These are phyloP conservation scores for Coturnix japonica DNA, from an alignment of 2,113 vertebrate genomes.

Conservation along the genomic window DNA sequence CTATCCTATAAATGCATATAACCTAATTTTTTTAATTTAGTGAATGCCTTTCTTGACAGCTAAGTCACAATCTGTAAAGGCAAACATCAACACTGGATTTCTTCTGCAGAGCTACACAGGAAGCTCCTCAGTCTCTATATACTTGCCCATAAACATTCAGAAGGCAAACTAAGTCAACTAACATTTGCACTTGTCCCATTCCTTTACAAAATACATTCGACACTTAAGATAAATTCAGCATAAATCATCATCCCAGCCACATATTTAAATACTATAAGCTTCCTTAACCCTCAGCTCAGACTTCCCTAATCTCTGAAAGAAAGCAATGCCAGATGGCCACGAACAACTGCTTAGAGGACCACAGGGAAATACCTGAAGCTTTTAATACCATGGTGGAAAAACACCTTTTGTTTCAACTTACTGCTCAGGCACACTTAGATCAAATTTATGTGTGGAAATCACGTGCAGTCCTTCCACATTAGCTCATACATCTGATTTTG, in stretches of 20 bases:
- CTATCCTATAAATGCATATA: background rate
- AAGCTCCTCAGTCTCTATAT: background rate
- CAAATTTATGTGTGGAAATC: background rate
- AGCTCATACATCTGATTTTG: background rate
- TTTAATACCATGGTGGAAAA: conserved; percentile 15
- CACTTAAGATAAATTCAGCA: conserved; percentile 50
- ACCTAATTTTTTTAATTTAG: background rate
- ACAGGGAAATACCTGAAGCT: conserved; percentile 70
- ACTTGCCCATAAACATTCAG: conserved; percentile 1
- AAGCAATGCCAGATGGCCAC: conserved; percentile 82
- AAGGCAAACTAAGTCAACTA: conserved; percentile 14
- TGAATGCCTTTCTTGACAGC: background rate
- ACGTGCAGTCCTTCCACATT: rapidly evolving
- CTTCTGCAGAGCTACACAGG: background rate
- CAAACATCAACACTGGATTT: conserved; percentile 13
- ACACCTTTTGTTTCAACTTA: conserved; percentile 15
- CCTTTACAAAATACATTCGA: conserved; percentile 41
- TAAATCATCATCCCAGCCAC: conserved; percentile 59
- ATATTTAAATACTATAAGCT: conserved; percentile 78
- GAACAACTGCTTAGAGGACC: conserved; percentile 82
- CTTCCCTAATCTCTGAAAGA: conserved; percentile 82
- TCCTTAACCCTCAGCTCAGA: conserved; percentile 74
- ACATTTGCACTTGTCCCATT: background rate
- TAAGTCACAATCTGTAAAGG: background rate
- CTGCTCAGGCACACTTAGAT: background rate